Base-by-base conservation (phyloP, 2,888 invertebrate genomes). In the Therioaphis trifolii region DNA sequence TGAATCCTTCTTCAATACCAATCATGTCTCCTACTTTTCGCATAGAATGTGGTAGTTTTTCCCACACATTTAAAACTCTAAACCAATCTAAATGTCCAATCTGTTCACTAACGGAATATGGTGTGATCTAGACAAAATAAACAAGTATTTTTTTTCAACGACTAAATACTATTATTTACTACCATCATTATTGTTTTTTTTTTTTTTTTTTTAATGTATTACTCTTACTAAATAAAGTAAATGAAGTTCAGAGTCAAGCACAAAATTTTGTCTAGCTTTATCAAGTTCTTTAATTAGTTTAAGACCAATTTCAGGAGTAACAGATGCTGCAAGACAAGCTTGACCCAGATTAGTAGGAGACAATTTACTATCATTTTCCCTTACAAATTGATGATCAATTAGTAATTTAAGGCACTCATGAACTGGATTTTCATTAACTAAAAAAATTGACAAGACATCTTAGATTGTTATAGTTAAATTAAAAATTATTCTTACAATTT, bases 271-370 rank as follows among this genome's bases (percentile, higher is more conserved):
- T 12, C 97, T 91, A 0, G 98, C 97, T 88, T 93, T 94, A 88
- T 96, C 94, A 40, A 99, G 89, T 89, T 99, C 99, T 85, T 93
- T 92, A 88, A 98, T 96, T 63, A 99, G 91, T 24, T 94, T 91
- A 12, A 98, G 90, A 0, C 96, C 98, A 88, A 99, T 97, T 88
- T 95, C 94, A 0, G 99, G 98, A n/a, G 96, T 94, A 89, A 99
- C 92, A 0, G 97, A 95, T 0, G 98, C 96, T 27, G 96, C 91
- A 29, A 99, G 90, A 88, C 98, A 96, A 24, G 99, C 99, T 88
- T 94, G 93, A 0, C 97, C 99, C 80, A 99, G 90, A 85, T 95
- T 93, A 4, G 97, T 97, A 5, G 97, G 92, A 40, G 93, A 89
- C 90, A 87, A 85, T 68, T 84, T 80, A 69, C 85, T 85, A 24